Base-by-base conservation (phyloP, 2,797 vertebrate genomes). In the Otolemur crassicaudatus region DNA sequence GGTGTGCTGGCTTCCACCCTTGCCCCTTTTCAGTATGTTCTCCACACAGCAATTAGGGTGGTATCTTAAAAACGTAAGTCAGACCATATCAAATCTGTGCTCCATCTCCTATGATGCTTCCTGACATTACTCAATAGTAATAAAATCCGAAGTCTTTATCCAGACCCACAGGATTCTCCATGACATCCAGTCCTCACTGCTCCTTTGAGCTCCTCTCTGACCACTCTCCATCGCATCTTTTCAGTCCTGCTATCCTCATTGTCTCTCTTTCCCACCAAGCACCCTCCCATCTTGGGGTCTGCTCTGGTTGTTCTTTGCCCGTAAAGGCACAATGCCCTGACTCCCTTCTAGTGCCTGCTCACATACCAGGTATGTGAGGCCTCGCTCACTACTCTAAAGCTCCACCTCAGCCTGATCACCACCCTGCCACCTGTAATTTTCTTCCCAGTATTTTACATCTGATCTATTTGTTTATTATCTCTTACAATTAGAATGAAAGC, bases 401-500 rank as follows among this genome's bases (percentile, higher is more conserved):
- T 73, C 46, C 14, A 93, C 40, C 46, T 4, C 46, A 89, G 61
- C 14, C 34, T 53, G 49, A 63, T 23, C 29, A 76, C n/a, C 34
- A 22, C 63, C n/a, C 25, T 63, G 8, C 22, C 31, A 56, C 17
- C 49, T 94, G 84, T 56, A 61, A 72, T 22, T 80, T 81, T 91
- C 87, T 93, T 90, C 87, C 72, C 20, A 29, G 85, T 29, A 86
- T 9, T 9, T 76, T 91, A 86, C 7, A 65, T 46, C 5, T 37
- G 31, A 95, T 37, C 14, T 67, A 90, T 27, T 72, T 89, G 58
- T 17, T 70, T 72, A 69, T 3, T 87, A 29, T 83, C 53, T 90
- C 40, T 73, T 67, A 49, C 27, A 31, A 49, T 31, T 53, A 88
- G 46, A 81, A 94, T 58, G 75, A 90, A 95, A 93, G 43, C 27